phyloP scores from a whole-genome alignment of 2,797 vertebrate species.

The Hypotaenidia okinawae region DNA sequence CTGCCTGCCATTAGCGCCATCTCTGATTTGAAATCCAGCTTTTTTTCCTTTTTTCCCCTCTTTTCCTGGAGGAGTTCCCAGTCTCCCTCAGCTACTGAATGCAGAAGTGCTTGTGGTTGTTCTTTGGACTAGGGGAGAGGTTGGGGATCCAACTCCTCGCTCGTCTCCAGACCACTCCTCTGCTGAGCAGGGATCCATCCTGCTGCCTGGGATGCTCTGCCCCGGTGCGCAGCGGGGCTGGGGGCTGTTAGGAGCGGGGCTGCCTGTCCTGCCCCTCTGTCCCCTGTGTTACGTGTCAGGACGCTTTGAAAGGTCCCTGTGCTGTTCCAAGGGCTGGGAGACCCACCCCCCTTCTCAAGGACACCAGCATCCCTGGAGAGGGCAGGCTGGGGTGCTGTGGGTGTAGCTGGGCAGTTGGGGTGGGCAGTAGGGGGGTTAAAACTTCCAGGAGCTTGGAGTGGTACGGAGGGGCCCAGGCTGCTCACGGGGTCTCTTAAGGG shows the following conservation, averaged over 20 bases:
- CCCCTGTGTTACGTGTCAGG: accelerated
- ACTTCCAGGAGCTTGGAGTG: not conserved
- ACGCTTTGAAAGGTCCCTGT: not conserved
- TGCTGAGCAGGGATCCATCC: accelerated
- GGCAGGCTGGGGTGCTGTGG: not conserved
- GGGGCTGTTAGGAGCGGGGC: not conserved
- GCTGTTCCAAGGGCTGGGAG: not conserved
- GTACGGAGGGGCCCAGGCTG: not conserved
- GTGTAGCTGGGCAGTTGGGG: not conserved
- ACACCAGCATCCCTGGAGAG: not conserved
- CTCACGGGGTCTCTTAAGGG: not conserved
- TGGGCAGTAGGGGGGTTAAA: not conserved
- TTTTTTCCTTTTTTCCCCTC: not conserved
- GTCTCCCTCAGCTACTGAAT: not conserved
- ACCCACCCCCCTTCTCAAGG: no score
- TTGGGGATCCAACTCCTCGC: not conserved
- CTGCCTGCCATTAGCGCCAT: not conserved
- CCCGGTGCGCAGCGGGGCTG: accelerated
- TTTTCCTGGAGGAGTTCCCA: constrained; percentile 37
- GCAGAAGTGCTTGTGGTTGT: constrained; percentile 24
- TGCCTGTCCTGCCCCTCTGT: accelerated
- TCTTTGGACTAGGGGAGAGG: not conserved
- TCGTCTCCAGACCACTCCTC: not conserved
- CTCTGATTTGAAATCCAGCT: constrained; percentile 13
- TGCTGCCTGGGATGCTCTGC: not conserved